Base-by-base conservation (phyloP, 2,113 vertebrate genomes). In the Dermatemys mawii region DNA sequence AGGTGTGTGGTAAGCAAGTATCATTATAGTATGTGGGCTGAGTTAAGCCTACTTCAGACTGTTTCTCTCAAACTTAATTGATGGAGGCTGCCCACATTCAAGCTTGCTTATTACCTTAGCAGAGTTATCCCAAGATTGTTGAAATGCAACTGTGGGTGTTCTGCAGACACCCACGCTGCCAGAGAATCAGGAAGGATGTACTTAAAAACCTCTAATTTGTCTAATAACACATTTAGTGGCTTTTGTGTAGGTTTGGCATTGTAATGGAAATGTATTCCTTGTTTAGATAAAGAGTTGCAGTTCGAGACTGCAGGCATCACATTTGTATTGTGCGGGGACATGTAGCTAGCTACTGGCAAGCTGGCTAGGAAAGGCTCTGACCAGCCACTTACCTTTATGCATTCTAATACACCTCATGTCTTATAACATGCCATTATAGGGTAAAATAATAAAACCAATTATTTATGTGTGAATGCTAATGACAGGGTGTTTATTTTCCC, bases 191-290 rank as follows among this genome's bases (percentile, higher is more conserved):
- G 98, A 98, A 98, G 97, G 96, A 98, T 97, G 94, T 97, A 96
- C 97, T 98, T 96, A 94, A 94, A 98, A 97, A 97, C 98, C 96
- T 94, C 96, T 98, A 97, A 98, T 98, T 98, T 98, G 97, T 97
- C 97, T 98, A 98, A 98, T 97, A 97, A 98, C 94, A 96, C 97
- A 97, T 97, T 97, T 96, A 97, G 97, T 90, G 41, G 93, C 96
- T 97, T 92, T 85, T 97, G 95, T 98, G 97, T 97, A 97, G 97
- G 98, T 98, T 98, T 96, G 60, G 93, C 54, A 97, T 97, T 97
- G 97, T 96, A 92, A 97, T 97, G 96, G 98, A 97, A 98, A 97
- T 97, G 90, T 76, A 78, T 57, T 87, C 82, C 50, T 49, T 84
- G 92, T 78, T 93, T 97, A 70, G 90, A 88, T 97, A 81, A 96